Evolutionary conservation across 2,888 invertebrate species (phyloP), one percentile per base, ranked within the genome.

Genomic region (Drosophila melanocephala): DNA sequence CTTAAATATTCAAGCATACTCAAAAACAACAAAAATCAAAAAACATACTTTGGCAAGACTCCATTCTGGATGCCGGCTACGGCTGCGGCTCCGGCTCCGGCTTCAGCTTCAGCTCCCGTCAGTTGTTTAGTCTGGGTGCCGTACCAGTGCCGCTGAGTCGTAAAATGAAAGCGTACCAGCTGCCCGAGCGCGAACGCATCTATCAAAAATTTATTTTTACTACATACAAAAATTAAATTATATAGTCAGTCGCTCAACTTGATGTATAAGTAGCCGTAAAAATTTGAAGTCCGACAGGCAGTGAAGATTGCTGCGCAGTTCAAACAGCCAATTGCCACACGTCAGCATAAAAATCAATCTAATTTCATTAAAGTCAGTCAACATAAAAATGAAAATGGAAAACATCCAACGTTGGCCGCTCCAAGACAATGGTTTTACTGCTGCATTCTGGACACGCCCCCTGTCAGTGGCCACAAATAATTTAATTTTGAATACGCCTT

Each of bases 181-280:
- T 70, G 81, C 55, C 66, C 66, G 39, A 57, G 39, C 67, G 65
- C 66, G 59, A 62, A 62, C 72, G 74, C 86, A 79, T 90, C 86
- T 85, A 87, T 90, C 86, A 87, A 90, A 89, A 85, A 86, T 87
- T 70, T 90, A 83, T 88, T 88, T 90, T 83, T 79, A 86, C 87
- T 79, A 79, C 79, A 78, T 74, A 82, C 74, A 86, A 84, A 85
- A 90, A 90, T 87, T 84, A 89, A 87, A 87, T 87, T 87, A 90
- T 87, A 86, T 80, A 84, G 87, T 84, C 84, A 79, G 90, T 70
- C 83, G 86, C 81, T 86, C 88, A 85, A 83, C 88, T 87, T 89
- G 86, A 86, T 89, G 83, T 79, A 86, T 84, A 86, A 87, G 85
- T 87, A 72, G 86, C 90, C 84, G 83, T 85, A 84, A 89, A 85